phyloP scores from a whole-genome alignment of 1,140 invertebrate genomes.

The Drosophila miranda region DNA sequence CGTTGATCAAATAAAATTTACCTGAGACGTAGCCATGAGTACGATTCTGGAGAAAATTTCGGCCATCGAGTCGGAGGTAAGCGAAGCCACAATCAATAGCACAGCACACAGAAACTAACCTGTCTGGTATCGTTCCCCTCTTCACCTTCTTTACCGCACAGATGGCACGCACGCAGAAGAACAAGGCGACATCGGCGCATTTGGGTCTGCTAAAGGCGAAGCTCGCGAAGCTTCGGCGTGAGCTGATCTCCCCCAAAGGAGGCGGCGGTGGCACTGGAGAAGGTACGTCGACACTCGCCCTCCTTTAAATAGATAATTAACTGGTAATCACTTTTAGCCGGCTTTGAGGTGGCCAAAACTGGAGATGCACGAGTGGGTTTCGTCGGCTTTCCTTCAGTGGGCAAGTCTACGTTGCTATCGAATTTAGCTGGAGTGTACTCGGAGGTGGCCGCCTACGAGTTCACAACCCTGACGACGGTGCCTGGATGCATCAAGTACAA shows the following conservation, averaged over 20 bases:
- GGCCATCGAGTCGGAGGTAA: constrained; percentile 98
- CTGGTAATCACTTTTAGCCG: constrained; percentile 81
- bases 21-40: constrained; percentile 85
- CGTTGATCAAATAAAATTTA: constrained; percentile 22
- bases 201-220: constrained; percentile 98
- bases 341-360: constrained; percentile 99
- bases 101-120: constrained; percentile 62
- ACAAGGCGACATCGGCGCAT: constrained; percentile 99
- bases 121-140: constrained; percentile 47
- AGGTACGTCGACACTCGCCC: constrained; percentile 39
- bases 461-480: constrained; percentile 99
- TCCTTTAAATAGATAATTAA: background rate
- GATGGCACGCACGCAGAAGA: constrained; percentile 99
- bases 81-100: constrained; percentile 21
- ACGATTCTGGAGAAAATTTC: constrained; percentile 98
- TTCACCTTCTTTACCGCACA: constrained; percentile 77
- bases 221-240: constrained; percentile 97
- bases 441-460: constrained; percentile 99
- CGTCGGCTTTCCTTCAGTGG: constrained; percentile 99
- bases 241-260: constrained; percentile 99
- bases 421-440: constrained; percentile 99
- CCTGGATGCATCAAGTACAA: constrained; percentile 99
- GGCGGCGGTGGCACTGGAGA: constrained; percentile 89
- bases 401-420: constrained; percentile 98
- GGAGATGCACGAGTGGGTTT: constrained; percentile 97